Evolutionary conservation across 2,113 vertebrate genomes (phyloP).

Genomic region (Mus spicilegus): DNA sequence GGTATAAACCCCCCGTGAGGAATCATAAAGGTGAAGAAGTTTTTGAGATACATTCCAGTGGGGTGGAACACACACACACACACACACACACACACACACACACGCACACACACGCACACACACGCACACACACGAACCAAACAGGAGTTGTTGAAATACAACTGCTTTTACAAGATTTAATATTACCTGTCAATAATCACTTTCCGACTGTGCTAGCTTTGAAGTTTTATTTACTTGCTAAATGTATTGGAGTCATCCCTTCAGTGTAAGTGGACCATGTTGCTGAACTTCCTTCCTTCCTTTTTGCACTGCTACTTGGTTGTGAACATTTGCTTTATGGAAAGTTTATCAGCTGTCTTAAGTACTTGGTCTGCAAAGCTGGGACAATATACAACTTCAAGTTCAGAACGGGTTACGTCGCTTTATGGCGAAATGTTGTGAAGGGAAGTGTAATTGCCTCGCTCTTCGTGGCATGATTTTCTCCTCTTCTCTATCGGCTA

Average conservation of each 20-base stretch:
- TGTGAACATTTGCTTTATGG: constrained; percentile 62
- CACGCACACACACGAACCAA: background rate
- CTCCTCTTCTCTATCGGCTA: constrained; percentile 58
- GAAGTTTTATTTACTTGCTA: constrained; percentile 61
- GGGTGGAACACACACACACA: background rate
- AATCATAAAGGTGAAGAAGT: constrained; percentile 34
- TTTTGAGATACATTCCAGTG: constrained; percentile 50
- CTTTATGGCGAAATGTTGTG: constrained; percentile 56
- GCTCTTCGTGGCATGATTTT: constrained; percentile 61
- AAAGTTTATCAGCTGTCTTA: constrained; percentile 57
- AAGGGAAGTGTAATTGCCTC: constrained; percentile 61
- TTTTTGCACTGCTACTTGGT: constrained; percentile 31
- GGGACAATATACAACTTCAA: constrained; percentile 35
- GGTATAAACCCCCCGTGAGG: background rate
- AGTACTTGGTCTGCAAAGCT: constrained; percentile 60
- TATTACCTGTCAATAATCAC: background rate
- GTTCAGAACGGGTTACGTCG: constrained; percentile 53
- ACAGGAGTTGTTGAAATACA: constrained; percentile 14
- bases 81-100: no score
- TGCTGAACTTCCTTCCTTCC: constrained; percentile 19
- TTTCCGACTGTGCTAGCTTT: constrained; percentile 39
- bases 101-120: no score
- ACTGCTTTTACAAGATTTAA: background rate
- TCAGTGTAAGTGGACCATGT: constrained; percentile 60
- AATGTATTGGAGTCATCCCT: constrained; percentile 44